Evolutionary conservation across 1,140 invertebrate species (phyloP).

Genomic region (Caenorhabditis inopinata): DNA sequence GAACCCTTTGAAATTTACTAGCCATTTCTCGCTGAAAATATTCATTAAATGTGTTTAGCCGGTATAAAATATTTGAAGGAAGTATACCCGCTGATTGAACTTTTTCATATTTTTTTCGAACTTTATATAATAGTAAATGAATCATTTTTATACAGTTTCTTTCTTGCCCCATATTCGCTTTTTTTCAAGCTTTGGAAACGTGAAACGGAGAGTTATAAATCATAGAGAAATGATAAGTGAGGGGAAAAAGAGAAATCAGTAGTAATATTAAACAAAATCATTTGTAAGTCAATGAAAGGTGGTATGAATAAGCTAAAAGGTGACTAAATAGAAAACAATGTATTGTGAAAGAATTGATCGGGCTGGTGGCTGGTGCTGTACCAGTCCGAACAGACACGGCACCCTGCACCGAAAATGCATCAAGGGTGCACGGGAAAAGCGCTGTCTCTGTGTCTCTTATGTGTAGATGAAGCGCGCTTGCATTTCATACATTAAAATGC

Average conservation of each 20-base stretch:
- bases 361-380: not conserved
- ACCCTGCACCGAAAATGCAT: too few species aligned
- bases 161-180: too few species aligned
- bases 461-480: too few species aligned
- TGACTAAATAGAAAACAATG: not conserved
- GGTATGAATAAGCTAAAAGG: not conserved
- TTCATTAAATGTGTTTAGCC: too few species aligned
- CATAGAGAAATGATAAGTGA: not conserved
- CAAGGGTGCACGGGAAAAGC: too few species aligned
- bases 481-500: too few species aligned
- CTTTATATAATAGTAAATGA: not conserved
- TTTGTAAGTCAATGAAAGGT: not conserved
- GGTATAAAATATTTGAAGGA: too few species aligned
- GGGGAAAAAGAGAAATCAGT: not conserved
- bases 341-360: constrained; percentile 30
- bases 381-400: not conserved
- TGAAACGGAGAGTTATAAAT: not conserved
- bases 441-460: too few species aligned
- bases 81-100: too few species aligned
- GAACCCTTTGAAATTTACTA: constrained; percentile 48
- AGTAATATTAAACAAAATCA: not conserved
- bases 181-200: not conserved
- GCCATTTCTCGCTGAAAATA: constrained; percentile 43
- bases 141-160: not conserved
- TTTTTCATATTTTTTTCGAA: too few species aligned